These are phyloP conservation scores for Labeo rohita DNA, from an alignment of 2,113 vertebrate species.

Conservation along the genomic window DNA sequence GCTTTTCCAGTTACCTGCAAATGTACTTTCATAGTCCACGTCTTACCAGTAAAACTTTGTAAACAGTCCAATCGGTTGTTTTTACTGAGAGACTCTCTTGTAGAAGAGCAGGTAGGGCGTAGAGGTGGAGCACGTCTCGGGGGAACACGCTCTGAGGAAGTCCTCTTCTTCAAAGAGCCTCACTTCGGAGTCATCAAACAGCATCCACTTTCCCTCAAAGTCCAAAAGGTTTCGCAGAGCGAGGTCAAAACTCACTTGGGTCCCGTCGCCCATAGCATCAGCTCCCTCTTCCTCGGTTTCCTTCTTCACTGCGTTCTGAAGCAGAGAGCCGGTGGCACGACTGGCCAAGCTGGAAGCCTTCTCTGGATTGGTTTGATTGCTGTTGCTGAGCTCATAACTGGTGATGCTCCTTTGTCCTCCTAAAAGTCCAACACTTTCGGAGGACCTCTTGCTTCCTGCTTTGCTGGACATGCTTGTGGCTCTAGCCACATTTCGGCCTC, in stretches of 20 bases:
- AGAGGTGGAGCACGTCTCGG: conserved; percentile 85
- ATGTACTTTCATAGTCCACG: not conserved
- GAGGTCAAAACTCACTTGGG: conserved; percentile 52
- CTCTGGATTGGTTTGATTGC: conserved; percentile 77
- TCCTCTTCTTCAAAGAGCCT: conserved; percentile 92
- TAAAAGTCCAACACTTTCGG: conserved; percentile 87
- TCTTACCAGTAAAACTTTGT: not conserved
- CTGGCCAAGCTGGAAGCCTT: conserved; percentile 71
- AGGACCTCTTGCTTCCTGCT: conserved; percentile 82
- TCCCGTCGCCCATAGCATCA: not conserved
- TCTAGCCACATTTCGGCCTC: conserved; percentile 54
- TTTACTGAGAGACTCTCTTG: conserved; percentile 72
- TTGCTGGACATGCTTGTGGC: conserved; percentile 69
- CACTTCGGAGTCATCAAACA: conserved; percentile 96
- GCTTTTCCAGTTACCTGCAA: not conserved
- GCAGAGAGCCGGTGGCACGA: conserved; percentile 50
- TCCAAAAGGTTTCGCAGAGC: conserved; percentile 77
- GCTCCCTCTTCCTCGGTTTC: conserved; percentile 47
- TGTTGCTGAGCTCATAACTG: conserved; percentile 80
- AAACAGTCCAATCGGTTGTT: not conserved
- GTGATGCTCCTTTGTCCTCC: conserved; percentile 91
- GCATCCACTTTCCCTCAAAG: conserved; percentile 95
- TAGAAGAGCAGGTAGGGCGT: conserved; percentile 98
- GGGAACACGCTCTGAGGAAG: conserved; percentile 90
- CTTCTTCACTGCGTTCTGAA: conserved; percentile 62